phyloP scores from a whole-genome alignment of 2,113 vertebrate species.

The Lophius piscatorius region DNA sequence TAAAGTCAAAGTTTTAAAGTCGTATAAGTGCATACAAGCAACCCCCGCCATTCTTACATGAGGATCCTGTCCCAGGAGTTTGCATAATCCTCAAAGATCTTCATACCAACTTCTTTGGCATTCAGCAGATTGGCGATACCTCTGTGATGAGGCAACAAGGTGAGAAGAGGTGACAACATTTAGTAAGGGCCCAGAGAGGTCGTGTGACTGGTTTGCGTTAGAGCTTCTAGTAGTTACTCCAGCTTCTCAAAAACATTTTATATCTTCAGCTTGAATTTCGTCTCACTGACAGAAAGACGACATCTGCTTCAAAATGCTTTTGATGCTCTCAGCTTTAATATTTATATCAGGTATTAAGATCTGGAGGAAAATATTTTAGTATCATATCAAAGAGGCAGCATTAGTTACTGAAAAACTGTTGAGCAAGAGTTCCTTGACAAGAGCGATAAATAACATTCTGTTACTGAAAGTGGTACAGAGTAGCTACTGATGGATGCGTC shows the following conservation, averaged over 20 bases:
- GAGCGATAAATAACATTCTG: not conserved
- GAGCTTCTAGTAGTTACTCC: not conserved
- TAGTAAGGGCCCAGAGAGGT: not conserved
- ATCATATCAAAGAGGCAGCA: constrained; percentile 20
- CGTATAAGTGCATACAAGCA: not conserved
- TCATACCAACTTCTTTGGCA: constrained; percentile 87
- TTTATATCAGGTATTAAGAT: constrained; percentile 7
- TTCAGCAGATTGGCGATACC: constrained; percentile 86
- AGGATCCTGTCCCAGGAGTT: constrained; percentile 96
- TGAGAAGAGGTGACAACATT: constrained; percentile 14
- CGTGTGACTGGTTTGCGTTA: constrained; percentile 4
- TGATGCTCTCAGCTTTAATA: constrained; percentile 6
- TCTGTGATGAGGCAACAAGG: constrained; percentile 69
- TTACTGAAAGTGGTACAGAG: constrained; percentile 25
- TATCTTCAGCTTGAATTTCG: constrained; percentile 19
- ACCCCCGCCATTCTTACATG: constrained; percentile 81
- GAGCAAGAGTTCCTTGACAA: constrained; percentile 4
- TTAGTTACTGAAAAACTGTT: constrained; percentile 33
- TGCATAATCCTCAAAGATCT: constrained; percentile 94
- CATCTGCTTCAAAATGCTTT: constrained; percentile 40
- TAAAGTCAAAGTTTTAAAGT: not conserved
- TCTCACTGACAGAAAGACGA: constrained; percentile 16
- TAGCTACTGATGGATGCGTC: not conserved
- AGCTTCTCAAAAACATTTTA: constrained; percentile 41
- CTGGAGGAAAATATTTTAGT: constrained; percentile 5